A percentile compares a stretch with the other conserved stretches of the same genome.
These are phyloP conservation scores for Hydropotes inermis DNA, from an alignment of 2,113 vertebrate genomes.

Conservation along the genomic window DNA sequence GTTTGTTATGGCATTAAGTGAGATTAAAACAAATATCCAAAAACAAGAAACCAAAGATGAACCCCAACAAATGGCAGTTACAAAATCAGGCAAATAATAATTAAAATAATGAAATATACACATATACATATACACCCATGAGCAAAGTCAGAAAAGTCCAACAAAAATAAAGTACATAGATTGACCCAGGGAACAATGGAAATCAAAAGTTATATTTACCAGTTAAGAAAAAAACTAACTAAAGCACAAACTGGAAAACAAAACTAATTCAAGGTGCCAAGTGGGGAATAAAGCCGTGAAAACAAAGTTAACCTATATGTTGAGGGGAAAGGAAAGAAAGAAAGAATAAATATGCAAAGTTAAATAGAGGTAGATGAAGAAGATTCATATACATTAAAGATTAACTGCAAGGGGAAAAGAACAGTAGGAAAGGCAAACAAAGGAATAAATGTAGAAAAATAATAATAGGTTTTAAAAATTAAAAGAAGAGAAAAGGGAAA, in stretches of 20 bases:
- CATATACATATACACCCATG: neutral
- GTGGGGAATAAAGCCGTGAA: neutral
- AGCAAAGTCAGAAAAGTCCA: neutral
- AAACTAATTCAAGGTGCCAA: neutral
- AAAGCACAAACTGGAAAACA: neutral
- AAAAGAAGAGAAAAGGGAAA: neutral
- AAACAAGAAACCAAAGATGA: neutral
- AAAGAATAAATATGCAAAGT: neutral
- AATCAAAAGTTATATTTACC: neutral
- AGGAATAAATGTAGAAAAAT: neutral
- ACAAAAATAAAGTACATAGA: neutral
- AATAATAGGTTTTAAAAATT: neutral
- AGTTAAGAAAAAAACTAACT: neutral
- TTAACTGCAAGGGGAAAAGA: neutral
- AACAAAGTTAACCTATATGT: neutral
- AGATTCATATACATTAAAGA: neutral
- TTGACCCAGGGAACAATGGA: neutral
- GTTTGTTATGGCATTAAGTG: neutral
- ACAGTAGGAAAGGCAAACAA: neutral
- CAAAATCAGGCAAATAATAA: neutral
- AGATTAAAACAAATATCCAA: neutral
- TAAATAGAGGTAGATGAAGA: neutral
- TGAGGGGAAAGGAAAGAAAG: neutral
- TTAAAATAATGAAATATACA: neutral
- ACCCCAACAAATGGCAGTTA: neutral